phyloP scores from a whole-genome alignment of 2,113 vertebrate species.

The Corythoichthys intestinalis region DNA sequence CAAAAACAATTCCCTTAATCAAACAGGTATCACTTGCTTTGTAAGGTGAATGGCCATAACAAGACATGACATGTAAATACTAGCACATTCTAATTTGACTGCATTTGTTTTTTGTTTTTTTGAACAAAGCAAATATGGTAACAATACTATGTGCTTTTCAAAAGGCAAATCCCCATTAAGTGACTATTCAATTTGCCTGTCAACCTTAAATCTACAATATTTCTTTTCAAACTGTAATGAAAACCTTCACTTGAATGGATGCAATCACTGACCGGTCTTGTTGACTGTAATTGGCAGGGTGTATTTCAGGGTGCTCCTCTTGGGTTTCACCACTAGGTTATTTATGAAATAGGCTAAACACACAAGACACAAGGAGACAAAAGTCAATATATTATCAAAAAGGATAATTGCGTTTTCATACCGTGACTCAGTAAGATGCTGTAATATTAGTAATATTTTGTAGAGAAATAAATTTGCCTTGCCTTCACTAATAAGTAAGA shows the following conservation, averaged over 20 bases:
- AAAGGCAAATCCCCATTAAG: neutral
- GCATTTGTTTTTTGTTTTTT: neutral
- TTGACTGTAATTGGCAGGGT: constrained; percentile 87
- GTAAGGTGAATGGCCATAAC: neutral
- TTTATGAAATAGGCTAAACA: constrained; percentile 75
- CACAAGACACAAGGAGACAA: neutral
- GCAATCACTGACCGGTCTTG: constrained; percentile 75
- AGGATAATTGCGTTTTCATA: neutral
- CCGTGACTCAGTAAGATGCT: neutral
- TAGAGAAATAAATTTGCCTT: no score
- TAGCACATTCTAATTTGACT: neutral
- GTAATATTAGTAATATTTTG: no score
- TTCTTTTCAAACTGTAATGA: neutral
- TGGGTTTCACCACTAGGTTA: constrained; percentile 90
- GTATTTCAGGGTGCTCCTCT: constrained; percentile 90
- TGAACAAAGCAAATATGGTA: neutral
- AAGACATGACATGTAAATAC: neutral
- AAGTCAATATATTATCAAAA: neutral
- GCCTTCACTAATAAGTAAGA: no score
- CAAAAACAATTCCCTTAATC: neutral
- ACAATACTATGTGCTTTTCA: neutral
- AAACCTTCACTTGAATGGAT: neutral
- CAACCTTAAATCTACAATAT: neutral
- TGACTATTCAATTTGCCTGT: neutral
- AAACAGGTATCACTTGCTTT: neutral